Percentiles rank a stretch among this genome's conserved stretches.
phyloP scores from a whole-genome alignment of 1,140 invertebrate genomes.

The Semibalanus balanoides region DNA sequence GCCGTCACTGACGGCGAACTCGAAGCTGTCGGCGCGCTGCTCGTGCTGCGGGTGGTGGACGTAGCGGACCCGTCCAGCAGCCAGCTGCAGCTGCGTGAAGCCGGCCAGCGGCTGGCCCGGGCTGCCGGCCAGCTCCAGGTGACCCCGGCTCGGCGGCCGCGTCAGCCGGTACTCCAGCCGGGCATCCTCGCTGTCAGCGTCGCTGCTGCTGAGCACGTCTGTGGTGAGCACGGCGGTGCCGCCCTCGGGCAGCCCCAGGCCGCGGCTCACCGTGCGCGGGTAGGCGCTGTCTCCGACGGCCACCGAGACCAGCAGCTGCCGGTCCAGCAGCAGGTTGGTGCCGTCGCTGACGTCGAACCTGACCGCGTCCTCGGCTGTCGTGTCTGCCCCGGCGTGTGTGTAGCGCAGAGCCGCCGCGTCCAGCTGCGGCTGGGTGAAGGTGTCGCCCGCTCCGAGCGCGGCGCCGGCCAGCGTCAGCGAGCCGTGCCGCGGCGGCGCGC shows the following conservation, averaged over 20 bases:
- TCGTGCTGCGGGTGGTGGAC: slow-evolving; percentile 29
- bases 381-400: slow-evolving; percentile 25
- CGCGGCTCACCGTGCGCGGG: slow-evolving; percentile 27
- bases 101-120: slow-evolving; percentile 27
- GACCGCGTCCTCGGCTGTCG: slow-evolving; percentile 30
- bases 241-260: slow-evolving; percentile 30
- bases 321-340: slow-evolving; percentile 29
- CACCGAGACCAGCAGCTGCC: slow-evolving; percentile 31
- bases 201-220: slow-evolving; percentile 29
- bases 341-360: slow-evolving; percentile 35
- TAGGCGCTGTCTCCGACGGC: slow-evolving; percentile 28
- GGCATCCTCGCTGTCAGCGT: slow-evolving; percentile 29
- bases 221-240: slow-evolving; percentile 29
- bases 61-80: slow-evolving; percentile 31
- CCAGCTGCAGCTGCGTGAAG: slow-evolving; percentile 32
- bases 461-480: slow-evolving; percentile 21
- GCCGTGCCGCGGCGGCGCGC: slow-evolving; percentile 28
- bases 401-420: slow-evolving; percentile 28
- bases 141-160: slow-evolving; percentile 28
- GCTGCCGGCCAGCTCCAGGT: slow-evolving; percentile 27
- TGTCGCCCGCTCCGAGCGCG: slow-evolving; percentile 26
- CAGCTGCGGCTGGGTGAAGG: slow-evolving; percentile 32
- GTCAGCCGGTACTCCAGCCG: slow-evolving; percentile 29
- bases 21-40: slow-evolving; percentile 32
- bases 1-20: slow-evolving; percentile 34